These are phyloP conservation scores for Progne subis DNA, from an alignment of 2,113 vertebrate genomes.

Conservation along the genomic window DNA sequence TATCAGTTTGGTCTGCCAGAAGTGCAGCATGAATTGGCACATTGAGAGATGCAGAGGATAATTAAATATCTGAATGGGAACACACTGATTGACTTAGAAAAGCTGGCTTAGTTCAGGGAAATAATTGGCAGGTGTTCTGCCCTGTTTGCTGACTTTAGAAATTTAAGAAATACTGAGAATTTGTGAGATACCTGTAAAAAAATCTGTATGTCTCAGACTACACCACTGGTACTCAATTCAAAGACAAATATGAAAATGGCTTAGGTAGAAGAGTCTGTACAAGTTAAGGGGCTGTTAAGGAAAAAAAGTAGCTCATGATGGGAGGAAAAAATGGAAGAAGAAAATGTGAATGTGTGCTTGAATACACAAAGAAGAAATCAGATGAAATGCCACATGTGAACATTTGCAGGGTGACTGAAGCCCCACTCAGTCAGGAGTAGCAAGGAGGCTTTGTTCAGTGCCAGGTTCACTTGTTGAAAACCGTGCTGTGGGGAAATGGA, in stretches of 20 bases:
- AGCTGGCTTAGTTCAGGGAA: constrained; percentile 28
- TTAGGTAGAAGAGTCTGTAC: background rate
- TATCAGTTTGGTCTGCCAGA: constrained; percentile 29
- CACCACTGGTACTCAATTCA: background rate
- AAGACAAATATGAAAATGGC: background rate
- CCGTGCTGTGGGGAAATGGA: background rate
- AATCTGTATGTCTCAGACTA: background rate
- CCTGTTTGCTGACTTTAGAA: constrained; percentile 43
- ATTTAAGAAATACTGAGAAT: background rate
- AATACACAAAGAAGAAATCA: background rate
- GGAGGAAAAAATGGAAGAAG: background rate
- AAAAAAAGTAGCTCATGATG: background rate
- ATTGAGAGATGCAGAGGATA: constrained; percentile 36
- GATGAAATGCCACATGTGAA: background rate
- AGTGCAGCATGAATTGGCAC: constrained; percentile 45
- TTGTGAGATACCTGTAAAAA: background rate
- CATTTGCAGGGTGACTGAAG: constrained; percentile 13
- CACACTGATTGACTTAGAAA: constrained; percentile 25
- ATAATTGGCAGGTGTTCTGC: constrained; percentile 50
- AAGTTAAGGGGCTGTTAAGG: background rate
- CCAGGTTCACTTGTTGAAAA: constrained; percentile 18
- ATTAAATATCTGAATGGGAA: constrained; percentile 32
- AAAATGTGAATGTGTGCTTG: background rate
- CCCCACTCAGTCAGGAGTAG: background rate
- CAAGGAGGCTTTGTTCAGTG: background rate